A percentile compares a stretch with the other conserved stretches of the same genome.
Evolutionary conservation across 1,140 invertebrate genomes (phyloP).

Genomic region (Drosophila pallidifrons): DNA sequence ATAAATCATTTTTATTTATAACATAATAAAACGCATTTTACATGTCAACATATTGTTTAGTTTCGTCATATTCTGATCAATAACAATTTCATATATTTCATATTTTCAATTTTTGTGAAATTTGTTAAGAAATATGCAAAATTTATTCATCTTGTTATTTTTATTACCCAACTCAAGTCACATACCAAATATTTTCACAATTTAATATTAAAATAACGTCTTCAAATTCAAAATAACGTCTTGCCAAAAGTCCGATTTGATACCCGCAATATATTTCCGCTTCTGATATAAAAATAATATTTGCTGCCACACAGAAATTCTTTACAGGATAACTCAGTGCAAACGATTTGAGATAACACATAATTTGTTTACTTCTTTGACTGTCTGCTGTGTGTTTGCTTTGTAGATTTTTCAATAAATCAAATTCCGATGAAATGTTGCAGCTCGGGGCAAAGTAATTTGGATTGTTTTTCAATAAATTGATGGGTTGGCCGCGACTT

Average conservation of each 20-base stretch:
- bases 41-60: too few relatives aligned
- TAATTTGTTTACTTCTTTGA: background rate
- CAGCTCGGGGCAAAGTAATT: slow-evolving; percentile 14
- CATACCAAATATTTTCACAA: background rate
- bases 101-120: too few relatives aligned
- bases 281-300: background rate
- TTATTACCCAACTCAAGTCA: background rate
- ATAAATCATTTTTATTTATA: too few relatives aligned
- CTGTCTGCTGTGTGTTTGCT: background rate
- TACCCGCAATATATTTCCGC: background rate
- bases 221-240: background rate
- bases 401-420: slow-evolving; percentile 25
- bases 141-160: too few relatives aligned
- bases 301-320: background rate
- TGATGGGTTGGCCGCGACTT: slow-evolving; percentile 42
- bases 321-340: background rate
- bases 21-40: too few relatives aligned
- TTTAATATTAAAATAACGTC: background rate
- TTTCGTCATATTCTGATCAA: too few relatives aligned
- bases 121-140: too few relatives aligned
- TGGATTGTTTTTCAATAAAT: slow-evolving; percentile 75
- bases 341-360: background rate
- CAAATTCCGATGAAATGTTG: background rate
- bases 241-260: too few relatives aligned
- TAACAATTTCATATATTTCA: too few relatives aligned